Base-by-base conservation (phyloP, 1,140 invertebrate genomes). In the Musca vetustissima region DNA sequence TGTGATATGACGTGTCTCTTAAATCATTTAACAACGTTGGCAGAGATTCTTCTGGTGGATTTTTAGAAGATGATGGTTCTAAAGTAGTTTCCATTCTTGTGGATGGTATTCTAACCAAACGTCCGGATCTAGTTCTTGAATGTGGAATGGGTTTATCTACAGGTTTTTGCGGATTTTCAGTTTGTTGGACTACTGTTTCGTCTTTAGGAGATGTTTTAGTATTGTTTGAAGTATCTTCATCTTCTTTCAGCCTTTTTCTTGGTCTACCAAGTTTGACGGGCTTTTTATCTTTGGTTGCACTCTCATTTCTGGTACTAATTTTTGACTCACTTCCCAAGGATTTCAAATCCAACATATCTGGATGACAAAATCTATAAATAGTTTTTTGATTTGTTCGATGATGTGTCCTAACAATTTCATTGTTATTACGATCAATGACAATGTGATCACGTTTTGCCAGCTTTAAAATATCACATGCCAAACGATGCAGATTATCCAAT, bases 381-480 rank as follows among this genome's bases (percentile, higher is more conserved):
- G 76, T 81, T 71, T 78, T 78, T 47, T 78, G 76, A 28, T 75
- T 73, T 9, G 74, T 81, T 9, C 70, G 17, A 0, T 71, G 67
- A 53, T 77, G 67, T 0, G 76, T 78, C 13, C 79, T 73, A 1
- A 77, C 64, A 14, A 81, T 71, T 66, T 81, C 79, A 55, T 81
- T 81, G 8, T 72, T 74, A 64, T 77, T 79, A 3, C 79, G 81
- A 69, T 81, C 75, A 4, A 81, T 81, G 1, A 80, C 77, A 19
- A 81, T 78, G 43, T 79, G 76, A 71, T 81, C 79, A 0, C 72
- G 71, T 28, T 74, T 73, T 15, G 78, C 72, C 11, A 79, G 48
- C 4, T 71, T 73, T 66, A 75, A 72, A 9, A 81, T 69, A 67
- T 73, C 76, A 66, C 75, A 80, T 15, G 79, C 79, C 32, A 81